A percentile compares a stretch with the other conserved stretches of the same genome.
These are phyloP conservation scores for Ancistrus triradiatus DNA, from an alignment of 2,113 vertebrate species.

Conservation along the genomic window DNA sequence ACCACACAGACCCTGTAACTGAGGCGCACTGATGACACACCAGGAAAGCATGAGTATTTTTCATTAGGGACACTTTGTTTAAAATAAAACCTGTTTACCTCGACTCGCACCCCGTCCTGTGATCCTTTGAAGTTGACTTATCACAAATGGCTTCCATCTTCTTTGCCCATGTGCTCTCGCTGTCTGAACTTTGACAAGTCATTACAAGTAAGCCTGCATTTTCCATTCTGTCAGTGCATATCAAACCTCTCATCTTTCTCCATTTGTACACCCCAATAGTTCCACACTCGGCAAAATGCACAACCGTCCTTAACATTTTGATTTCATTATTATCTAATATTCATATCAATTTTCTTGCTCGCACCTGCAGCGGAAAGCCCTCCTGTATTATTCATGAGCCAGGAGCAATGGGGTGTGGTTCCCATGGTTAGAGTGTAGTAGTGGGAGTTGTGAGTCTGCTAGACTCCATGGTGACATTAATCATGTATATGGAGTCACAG, in stretches of 20 bases:
- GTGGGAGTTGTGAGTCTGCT: slow-evolving; percentile 48
- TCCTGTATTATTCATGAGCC: slow-evolving; percentile 69
- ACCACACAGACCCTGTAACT: too few relatives aligned
- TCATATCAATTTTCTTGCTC: slow-evolving; percentile 61
- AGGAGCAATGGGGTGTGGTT: slow-evolving; percentile 68
- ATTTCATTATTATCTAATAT: slow-evolving; percentile 77
- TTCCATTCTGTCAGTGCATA: slow-evolving; percentile 68
- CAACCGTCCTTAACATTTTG: slow-evolving; percentile 67
- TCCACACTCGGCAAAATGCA: slow-evolving; percentile 51
- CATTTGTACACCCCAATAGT: slow-evolving; percentile 69
- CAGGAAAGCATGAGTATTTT: too few relatives aligned
- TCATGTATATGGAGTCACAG: slow-evolving; percentile 56
- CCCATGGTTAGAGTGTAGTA: slow-evolving; percentile 57
- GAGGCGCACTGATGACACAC: too few relatives aligned
- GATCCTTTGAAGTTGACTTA: too few relatives aligned
- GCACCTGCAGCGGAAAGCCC: slow-evolving; percentile 63
- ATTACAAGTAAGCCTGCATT: slow-evolving; percentile 66
- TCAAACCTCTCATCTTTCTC: slow-evolving; percentile 71
- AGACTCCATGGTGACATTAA: slow-evolving; percentile 56
- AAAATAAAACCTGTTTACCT: too few relatives aligned
- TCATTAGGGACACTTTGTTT: too few relatives aligned
- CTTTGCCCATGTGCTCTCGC: slow-evolving; percentile 58
- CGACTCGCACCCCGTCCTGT: too few relatives aligned
- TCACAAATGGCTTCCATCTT: slow-evolving; percentile 59
- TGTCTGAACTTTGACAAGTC: slow-evolving; percentile 68